Evolutionary conservation across 2,888 invertebrate genomes (phyloP).

Genomic region (Cephonodes hylas): DNA sequence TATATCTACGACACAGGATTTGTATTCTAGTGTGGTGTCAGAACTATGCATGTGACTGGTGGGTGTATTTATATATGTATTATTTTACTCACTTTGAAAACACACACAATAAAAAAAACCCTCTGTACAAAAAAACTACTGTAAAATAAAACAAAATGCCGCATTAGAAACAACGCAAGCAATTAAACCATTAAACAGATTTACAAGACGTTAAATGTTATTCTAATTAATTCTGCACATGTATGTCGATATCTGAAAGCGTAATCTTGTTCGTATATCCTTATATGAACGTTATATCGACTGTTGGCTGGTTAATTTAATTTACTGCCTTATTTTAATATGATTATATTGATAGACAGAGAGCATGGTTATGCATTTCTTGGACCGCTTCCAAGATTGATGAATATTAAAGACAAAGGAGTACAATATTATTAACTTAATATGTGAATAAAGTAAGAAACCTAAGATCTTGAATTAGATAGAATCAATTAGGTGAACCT

Average conservation of each 20-base stretch:
- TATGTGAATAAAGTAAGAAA: too few species aligned
- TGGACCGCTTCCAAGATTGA: too few species aligned
- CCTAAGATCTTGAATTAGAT: too few species aligned
- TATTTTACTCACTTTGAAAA: too few species aligned
- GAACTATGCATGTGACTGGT: too few species aligned
- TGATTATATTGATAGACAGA: not conserved
- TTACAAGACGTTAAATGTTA: not conserved
- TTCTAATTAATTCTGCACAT: not conserved
- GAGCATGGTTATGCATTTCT: too few species aligned
- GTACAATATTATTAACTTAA: too few species aligned
- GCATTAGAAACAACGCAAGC: not conserved
- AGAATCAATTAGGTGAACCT: too few species aligned
- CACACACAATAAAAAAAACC: not conserved
- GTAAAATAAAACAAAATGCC: not conserved
- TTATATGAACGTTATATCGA: not conserved
- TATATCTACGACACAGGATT: too few species aligned
- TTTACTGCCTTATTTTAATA: not conserved
- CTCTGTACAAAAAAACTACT: not conserved
- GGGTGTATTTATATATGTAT: too few species aligned
- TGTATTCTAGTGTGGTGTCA: too few species aligned
- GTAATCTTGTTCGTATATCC: not conserved
- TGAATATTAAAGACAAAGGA: too few species aligned
- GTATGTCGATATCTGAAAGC: not conserved
- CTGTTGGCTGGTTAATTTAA: not conserved
- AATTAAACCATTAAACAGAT: not conserved